Evolutionary conservation across 1,140 invertebrate genomes (phyloP).

Genomic region (Pararge aegeria): DNA sequence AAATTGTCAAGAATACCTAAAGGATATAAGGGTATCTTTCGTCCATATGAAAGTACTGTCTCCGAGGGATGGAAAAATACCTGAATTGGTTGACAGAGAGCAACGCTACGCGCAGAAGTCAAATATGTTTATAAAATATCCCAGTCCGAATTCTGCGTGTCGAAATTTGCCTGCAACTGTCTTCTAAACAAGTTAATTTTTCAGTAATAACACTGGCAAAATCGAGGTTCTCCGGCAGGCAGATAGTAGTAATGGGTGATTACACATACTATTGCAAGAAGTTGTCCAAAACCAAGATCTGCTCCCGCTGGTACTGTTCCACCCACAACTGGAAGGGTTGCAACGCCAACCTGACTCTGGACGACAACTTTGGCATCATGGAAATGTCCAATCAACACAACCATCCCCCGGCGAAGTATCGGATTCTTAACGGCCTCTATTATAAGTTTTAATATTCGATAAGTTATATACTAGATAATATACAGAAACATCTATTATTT

Average conservation of each 20-base stretch:
- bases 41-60: no score
- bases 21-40: no score
- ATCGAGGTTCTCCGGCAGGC: constrained; percentile 52
- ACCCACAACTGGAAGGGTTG: constrained; percentile 62
- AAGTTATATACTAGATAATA: background rate
- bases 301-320: constrained; percentile 58
- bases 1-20: no score
- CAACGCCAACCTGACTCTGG: constrained; percentile 51
- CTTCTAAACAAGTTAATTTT: constrained; percentile 24
- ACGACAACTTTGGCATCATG: constrained; percentile 45
- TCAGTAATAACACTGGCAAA: constrained; percentile 53
- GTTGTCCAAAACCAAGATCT: constrained; percentile 44
- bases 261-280: constrained; percentile 65
- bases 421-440: constrained; percentile 50
- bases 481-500: no score
- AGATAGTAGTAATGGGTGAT: constrained; percentile 51
- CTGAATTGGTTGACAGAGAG: no score
- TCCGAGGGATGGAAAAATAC: no score
- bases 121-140: no score
- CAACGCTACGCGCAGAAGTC: no score
- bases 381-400: constrained; percentile 43
- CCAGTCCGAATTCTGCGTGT: no score
- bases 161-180: background rate
- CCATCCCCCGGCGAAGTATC: constrained; percentile 52
- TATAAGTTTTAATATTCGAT: constrained; percentile 36